A percentile compares a stretch with the other conserved stretches of the same genome.
Evolutionary conservation across 2,888 invertebrate genomes (phyloP).

Genomic region (Ephialtes manifestator): DNA sequence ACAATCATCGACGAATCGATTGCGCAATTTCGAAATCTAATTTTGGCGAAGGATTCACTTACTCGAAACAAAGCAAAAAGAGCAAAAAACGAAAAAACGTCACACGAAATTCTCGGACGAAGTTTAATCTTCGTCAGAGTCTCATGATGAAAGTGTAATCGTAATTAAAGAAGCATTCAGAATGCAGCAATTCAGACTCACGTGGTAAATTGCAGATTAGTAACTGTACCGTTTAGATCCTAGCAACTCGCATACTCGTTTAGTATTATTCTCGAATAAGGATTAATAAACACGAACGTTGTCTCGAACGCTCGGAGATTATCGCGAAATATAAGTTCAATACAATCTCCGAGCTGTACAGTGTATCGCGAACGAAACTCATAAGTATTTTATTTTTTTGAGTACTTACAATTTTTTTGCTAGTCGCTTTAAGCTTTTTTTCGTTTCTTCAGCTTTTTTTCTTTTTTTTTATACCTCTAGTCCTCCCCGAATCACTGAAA

Average conservation of each 20-base stretch:
- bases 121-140: slow-evolving; percentile 21
- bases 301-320: slow-evolving; percentile 29
- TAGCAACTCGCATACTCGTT: slow-evolving; percentile 46
- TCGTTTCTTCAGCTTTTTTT: slow-evolving; percentile 28
- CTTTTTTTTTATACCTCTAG: slow-evolving; percentile 33
- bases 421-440: slow-evolving; percentile 55
- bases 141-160: slow-evolving; percentile 54
- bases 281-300: slow-evolving; percentile 7
- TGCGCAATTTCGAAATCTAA: slow-evolving; percentile 8
- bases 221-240: slow-evolving; percentile 71
- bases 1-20: slow-evolving; percentile 13
- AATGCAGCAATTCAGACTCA: slow-evolving; percentile 72
- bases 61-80: background rate
- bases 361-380: slow-evolving; percentile 19
- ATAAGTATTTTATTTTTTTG: background rate
- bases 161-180: slow-evolving; percentile 62
- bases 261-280: slow-evolving; percentile 47
- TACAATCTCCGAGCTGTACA: slow-evolving; percentile 20
- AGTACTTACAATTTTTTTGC: slow-evolving; percentile 57
- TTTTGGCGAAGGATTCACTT: slow-evolving; percentile 30
- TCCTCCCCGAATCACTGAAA: slow-evolving; percentile 12
- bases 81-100: slow-evolving; percentile 9
- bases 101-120: slow-evolving; percentile 24
- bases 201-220: slow-evolving; percentile 69
- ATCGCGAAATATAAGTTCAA: slow-evolving; percentile 11